A percentile compares a stretch with the other conserved stretches of the same genome.
Evolutionary conservation across 2,888 invertebrate species (phyloP).

Genomic region (Smittia aterrima): DNA sequence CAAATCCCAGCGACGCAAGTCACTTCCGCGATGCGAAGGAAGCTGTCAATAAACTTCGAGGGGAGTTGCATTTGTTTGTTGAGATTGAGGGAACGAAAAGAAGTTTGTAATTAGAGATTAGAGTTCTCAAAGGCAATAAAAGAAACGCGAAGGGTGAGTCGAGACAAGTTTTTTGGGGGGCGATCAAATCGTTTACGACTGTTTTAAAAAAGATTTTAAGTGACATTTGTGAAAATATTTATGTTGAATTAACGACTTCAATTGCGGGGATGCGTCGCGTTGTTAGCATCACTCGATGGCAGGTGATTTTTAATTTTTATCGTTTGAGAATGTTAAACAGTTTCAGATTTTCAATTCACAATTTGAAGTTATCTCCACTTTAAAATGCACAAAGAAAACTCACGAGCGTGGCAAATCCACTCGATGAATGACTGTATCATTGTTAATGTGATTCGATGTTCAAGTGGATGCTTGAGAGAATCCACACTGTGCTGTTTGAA

Average conservation of each 20-base stretch:
- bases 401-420: background rate
- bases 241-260: conserved; percentile 31
- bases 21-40: conserved; percentile 27
- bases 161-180: background rate
- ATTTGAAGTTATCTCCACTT: background rate
- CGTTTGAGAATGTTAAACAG: too few species aligned
- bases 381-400: background rate
- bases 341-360: background rate
- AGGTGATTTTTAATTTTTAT: conserved; percentile 31
- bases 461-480: conserved; percentile 19
- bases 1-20: background rate
- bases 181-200: conserved; percentile 6
- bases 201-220: conserved; percentile 38
- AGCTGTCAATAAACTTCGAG: conserved; percentile 34
- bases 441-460: conserved; percentile 22
- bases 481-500: background rate
- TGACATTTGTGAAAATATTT: conserved; percentile 39
- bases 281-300: background rate
- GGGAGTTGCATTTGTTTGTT: conserved; percentile 28
- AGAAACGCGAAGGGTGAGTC: conserved; percentile 21
- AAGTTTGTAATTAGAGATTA: conserved; percentile 18
- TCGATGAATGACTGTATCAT: conserved; percentile 9
- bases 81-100: background rate
- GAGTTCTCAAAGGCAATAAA: background rate
- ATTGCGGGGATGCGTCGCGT: background rate